Evolutionary conservation across 2,113 vertebrate genomes (phyloP).

Genomic region (Forbesichthys papilliferus): DNA sequence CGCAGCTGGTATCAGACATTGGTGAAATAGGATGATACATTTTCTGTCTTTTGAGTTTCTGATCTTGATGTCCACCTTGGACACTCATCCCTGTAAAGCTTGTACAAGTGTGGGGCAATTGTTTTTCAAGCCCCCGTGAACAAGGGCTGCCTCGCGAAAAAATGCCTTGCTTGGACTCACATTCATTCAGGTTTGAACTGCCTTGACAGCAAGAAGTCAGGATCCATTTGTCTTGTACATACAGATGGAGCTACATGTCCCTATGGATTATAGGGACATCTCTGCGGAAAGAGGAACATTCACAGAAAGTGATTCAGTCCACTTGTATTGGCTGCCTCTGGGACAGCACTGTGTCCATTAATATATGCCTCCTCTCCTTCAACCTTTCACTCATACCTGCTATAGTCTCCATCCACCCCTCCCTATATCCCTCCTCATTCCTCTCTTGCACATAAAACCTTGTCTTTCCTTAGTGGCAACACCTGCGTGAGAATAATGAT

Average conservation of each 20-base stretch:
- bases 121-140: conserved; percentile 32
- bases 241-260: conserved; percentile 40
- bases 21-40: conserved; percentile 47
- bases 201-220: conserved; percentile 11
- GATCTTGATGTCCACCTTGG: conserved; percentile 20
- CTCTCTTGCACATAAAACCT: conserved; percentile 13
- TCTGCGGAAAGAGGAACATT: conserved; percentile 51
- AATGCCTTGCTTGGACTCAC: conserved; percentile 27
- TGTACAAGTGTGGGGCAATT: conserved; percentile 26
- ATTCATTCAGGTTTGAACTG: conserved; percentile 42
- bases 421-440: conserved; percentile 30
- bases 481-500: conserved; percentile 56
- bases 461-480: conserved; percentile 25
- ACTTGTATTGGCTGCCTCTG: conserved; percentile 49
- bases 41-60: conserved; percentile 28
- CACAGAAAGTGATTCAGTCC: conserved; percentile 45
- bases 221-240: conserved; percentile 26
- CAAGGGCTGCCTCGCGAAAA: conserved; percentile 23
- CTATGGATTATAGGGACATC: conserved; percentile 36
- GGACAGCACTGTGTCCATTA: conserved; percentile 63
- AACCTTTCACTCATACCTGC: conserved; percentile 53
- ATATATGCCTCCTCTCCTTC: conserved; percentile 40
- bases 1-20: conserved; percentile 40
- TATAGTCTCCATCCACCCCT: conserved; percentile 29
- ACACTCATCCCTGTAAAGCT: conserved; percentile 34